phyloP scores from a whole-genome alignment of 2,888 invertebrate genomes.

The Chymomyza amoena region DNA sequence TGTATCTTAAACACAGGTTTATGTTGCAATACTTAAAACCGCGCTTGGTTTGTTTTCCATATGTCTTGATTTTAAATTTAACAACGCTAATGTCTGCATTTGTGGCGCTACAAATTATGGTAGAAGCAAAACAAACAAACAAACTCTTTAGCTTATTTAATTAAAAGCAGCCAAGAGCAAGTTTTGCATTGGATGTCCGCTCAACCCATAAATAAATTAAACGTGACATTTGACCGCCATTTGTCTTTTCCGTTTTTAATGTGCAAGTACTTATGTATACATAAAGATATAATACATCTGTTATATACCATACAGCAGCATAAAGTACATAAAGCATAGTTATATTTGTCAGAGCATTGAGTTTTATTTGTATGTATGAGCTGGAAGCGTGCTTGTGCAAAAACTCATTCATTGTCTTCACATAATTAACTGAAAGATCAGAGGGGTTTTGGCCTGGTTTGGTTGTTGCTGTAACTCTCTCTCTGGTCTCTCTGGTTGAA shows the following conservation, averaged over 20 bases:
- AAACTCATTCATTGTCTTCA: constrained; percentile 48
- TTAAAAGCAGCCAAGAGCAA: constrained; percentile 39
- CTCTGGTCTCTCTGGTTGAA: too few relatives aligned
- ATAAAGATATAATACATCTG: background rate
- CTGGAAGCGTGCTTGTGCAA: constrained; percentile 25
- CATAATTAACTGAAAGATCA: constrained; percentile 50
- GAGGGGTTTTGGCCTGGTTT: background rate
- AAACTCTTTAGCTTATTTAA: constrained; percentile 67
- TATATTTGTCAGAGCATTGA: constrained; percentile 7
- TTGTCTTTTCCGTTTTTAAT: constrained; percentile 53
- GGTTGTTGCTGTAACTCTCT: background rate
- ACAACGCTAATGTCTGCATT: constrained; percentile 59
- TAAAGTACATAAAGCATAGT: constrained; percentile 39
- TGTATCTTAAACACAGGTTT: background rate
- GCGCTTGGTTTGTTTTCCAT: background rate
- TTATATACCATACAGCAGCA: constrained; percentile 28
- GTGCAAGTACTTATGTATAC: constrained; percentile 6
- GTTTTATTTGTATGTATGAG: constrained; percentile 15
- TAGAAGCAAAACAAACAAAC: background rate
- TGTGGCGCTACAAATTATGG: constrained; percentile 27
- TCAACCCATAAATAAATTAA: constrained; percentile 63
- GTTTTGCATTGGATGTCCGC: background rate
- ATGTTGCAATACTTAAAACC: background rate
- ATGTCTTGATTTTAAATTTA: background rate
- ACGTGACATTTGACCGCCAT: constrained; percentile 71